Percentiles rank a stretch among this genome's conserved stretches.
These are phyloP conservation scores for Ictalurus furcatus DNA, from an alignment of 2,113 vertebrate species.

Conservation along the genomic window DNA sequence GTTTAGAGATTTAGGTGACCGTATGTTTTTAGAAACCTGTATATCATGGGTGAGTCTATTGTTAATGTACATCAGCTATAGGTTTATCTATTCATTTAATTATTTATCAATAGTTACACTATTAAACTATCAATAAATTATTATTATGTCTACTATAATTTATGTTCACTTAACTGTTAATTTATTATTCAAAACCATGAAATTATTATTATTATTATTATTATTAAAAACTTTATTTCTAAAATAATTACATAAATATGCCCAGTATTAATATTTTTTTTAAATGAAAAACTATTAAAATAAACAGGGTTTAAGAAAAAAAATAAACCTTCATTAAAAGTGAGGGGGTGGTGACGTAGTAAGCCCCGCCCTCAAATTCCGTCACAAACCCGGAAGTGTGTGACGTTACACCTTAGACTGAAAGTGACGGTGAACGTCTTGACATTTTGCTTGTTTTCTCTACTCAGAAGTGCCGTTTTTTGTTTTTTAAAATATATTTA, in stretches of 20 bases:
- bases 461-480: not conserved
- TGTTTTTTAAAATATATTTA: no score
- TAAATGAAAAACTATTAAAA: no score
- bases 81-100: no score
- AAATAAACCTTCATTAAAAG: not conserved
- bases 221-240: no score
- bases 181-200: no score
- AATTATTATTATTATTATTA: no score
- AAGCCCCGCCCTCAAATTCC: not conserved
- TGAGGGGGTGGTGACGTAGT: not conserved
- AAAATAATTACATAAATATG: no score
- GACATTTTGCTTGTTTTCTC: not conserved
- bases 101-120: not conserved
- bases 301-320: not conserved
- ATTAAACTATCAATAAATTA: not conserved
- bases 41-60: no score
- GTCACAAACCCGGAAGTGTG: not conserved
- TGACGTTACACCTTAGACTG: not conserved
- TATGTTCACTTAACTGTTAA: no score
- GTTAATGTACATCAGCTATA: not conserved
- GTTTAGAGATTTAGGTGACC: not conserved
- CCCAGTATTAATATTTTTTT: no score
- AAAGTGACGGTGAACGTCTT: no score
- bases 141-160: no score
- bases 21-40: not conserved